These are phyloP conservation scores for Trachops cirrhosus DNA, from an alignment of 2,797 vertebrate species.

Conservation along the genomic window DNA sequence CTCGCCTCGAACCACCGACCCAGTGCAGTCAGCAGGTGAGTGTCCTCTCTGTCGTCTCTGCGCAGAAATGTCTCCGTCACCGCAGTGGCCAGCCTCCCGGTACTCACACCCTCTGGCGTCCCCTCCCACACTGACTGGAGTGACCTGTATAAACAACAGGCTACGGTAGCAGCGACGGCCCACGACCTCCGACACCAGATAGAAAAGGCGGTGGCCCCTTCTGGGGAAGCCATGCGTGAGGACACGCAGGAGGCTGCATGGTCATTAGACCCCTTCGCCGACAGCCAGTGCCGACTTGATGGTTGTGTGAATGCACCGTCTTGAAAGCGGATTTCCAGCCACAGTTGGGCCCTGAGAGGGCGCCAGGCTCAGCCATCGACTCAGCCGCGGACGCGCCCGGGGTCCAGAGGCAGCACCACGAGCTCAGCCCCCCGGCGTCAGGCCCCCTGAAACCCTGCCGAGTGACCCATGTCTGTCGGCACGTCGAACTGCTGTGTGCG, in stretches of 20 bases:
- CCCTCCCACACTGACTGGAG: neutral
- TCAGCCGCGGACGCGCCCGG: neutral
- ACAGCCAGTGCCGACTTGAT: neutral
- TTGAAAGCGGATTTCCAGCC: neutral
- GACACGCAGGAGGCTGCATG: neutral
- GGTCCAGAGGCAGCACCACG: neutral
- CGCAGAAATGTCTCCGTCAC: neutral
- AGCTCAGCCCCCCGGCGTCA: neutral
- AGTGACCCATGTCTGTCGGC: neutral
- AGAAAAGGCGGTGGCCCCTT: neutral
- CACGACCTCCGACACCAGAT: accelerated
- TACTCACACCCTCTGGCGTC: neutral
- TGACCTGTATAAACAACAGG: neutral
- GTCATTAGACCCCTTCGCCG: neutral
- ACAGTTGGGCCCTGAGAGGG: neutral
- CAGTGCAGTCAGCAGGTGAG: accelerated
- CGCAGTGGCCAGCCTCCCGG: neutral
- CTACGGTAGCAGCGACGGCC: neutral
- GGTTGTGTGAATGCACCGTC: neutral
- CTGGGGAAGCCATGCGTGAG: neutral
- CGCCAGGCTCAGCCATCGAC: neutral
- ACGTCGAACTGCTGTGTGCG: neutral
- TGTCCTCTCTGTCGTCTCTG: neutral
- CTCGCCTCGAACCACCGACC: neutral
- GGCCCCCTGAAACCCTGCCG: neutral